Evolutionary conservation across 2,888 invertebrate species (phyloP).

Genomic region (Clanis bilineata): DNA sequence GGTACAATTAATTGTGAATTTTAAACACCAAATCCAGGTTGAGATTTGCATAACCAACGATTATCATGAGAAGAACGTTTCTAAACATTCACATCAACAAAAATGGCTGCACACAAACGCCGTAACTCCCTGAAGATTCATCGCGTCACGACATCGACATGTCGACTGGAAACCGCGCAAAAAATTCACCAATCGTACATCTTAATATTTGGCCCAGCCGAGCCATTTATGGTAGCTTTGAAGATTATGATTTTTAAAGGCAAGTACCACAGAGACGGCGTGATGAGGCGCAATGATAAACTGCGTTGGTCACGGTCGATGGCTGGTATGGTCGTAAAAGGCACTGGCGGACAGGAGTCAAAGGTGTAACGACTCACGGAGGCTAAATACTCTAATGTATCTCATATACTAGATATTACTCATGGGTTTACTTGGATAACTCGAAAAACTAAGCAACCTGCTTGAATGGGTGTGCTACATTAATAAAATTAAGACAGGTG

Average conservation of each 20-base stretch:
- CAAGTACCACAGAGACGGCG: constrained; percentile 1
- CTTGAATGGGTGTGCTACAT: too few relatives aligned
- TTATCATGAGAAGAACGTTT: constrained; percentile 9
- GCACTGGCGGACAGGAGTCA: constrained; percentile 46
- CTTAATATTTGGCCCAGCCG: constrained; percentile 24
- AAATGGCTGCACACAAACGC: too few relatives aligned
- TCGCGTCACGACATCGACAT: constrained; percentile 16
- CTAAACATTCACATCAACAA: constrained; percentile 2
- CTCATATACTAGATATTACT: background rate
- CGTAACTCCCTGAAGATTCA: constrained; percentile 10
- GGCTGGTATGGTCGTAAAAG: constrained; percentile 45
- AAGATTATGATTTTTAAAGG: constrained; percentile 10
- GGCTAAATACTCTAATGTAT: constrained; percentile 18
- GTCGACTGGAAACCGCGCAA: constrained; percentile 22
- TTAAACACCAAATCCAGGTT: background rate
- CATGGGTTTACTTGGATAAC: background rate
- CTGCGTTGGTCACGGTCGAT: constrained; percentile 45
- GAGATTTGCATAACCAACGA: constrained; percentile 12
- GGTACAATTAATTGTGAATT: constrained; percentile 8
- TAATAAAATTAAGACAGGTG: too few relatives aligned
- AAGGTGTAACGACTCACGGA: constrained; percentile 39
- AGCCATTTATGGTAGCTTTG: constrained; percentile 16
- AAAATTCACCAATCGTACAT: constrained; percentile 29
- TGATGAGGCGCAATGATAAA: constrained; percentile 39
- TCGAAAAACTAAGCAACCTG: too few relatives aligned